Evolutionary conservation across 2,113 vertebrate genomes (phyloP).

Genomic region (Verasper variegatus): DNA sequence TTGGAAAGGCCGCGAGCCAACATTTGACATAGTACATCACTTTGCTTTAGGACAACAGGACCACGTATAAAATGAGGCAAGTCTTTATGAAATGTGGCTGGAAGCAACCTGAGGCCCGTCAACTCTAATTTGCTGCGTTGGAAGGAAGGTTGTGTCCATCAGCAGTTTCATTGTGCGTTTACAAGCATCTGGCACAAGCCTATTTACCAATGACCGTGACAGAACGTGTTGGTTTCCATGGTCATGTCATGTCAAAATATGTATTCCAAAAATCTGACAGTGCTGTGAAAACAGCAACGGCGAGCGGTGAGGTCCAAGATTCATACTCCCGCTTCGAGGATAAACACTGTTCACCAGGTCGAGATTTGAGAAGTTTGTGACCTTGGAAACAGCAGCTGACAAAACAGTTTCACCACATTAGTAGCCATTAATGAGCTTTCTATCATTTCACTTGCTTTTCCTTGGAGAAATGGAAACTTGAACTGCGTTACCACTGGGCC

Average conservation of each 20-base stretch:
- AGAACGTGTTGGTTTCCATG: constrained; percentile 24
- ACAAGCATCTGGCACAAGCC: constrained; percentile 12
- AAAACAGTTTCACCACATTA: constrained; percentile 7
- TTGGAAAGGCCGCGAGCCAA: background rate
- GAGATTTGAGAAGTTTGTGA: background rate
- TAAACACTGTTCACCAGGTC: background rate
- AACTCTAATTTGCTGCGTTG: constrained; percentile 17
- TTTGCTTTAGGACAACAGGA: constrained; percentile 18
- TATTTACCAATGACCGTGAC: constrained; percentile 9
- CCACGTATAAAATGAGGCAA: constrained; percentile 9
- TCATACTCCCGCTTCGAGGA: background rate
- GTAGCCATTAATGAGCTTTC: background rate
- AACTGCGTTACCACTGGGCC: too few species aligned
- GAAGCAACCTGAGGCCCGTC: constrained; percentile 5
- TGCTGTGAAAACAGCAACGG: constrained; percentile 8
- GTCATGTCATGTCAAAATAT: constrained; percentile 16
- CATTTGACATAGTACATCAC: constrained; percentile 4
- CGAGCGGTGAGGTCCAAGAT: background rate
- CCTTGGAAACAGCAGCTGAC: background rate
- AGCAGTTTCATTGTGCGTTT: constrained; percentile 22
- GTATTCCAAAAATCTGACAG: constrained; percentile 27
- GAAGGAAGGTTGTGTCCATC: constrained; percentile 16
- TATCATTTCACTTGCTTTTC: background rate
- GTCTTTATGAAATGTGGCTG: constrained; percentile 14
- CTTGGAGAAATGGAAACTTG: background rate